Base-by-base conservation (phyloP, 2,888 invertebrate genomes). In the Trichopria drosophilae region DNA sequence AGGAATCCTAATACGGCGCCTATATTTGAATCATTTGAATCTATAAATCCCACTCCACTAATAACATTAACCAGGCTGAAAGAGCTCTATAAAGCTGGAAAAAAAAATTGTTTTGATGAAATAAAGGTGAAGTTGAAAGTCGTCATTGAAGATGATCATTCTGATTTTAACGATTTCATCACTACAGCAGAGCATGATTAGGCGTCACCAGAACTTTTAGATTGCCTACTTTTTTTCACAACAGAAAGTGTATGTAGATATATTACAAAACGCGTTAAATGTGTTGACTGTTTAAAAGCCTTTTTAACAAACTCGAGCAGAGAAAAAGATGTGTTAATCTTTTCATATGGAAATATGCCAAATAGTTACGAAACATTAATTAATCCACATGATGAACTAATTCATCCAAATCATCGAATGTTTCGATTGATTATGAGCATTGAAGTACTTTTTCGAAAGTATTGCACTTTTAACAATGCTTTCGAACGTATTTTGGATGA, bases 101-200 rank as follows among this genome's bases (percentile, higher is more conserved):
- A 35, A 13, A 35, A 19, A 20, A 35, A 12, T 35, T 18, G 35
- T 13, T 35, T 35, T 10, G 35, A 35, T 6, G 20, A 35, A 35
- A 35, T 35, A 20, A 35, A 35, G 16, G 7, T 6, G n/a, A 35
- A 35, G 13, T 10, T 35, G 13, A 20, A 15, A 16, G 12, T 35
- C 5, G 35, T 35, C 5, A 13, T 35, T 5, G 20, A 20, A 35
- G 19, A 35, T 19, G 13, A 22, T 18, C 19, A 35, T 15, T 35
- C 35, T 10, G 35, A 35, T 19, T 35, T 35, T 23, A 35, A 13
- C 12, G 35, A 35, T 20, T 35, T 35, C 13, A 10, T 35, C 13
- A 35, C 19, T 6, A 23, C n/a, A 10, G 10, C 19, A 10, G 35
- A 35, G 16, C 32, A 32, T 13, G 32, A 32, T n/a, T 32, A 32